Base-by-base conservation (phyloP, 1,140 invertebrate genomes). In the Micrasema minimum region DNA sequence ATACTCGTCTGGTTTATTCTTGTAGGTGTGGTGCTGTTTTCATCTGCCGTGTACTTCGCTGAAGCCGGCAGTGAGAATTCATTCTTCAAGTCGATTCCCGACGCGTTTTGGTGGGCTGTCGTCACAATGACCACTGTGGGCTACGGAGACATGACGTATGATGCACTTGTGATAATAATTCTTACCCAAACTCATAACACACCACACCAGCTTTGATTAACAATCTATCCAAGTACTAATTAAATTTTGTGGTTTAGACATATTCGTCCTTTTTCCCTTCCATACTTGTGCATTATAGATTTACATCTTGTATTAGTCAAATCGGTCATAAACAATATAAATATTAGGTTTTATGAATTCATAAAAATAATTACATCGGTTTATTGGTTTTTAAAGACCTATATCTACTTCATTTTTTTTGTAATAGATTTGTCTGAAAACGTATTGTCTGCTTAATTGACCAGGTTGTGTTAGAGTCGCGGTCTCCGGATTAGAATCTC, bases 71-170 rank as follows among this genome's bases (percentile, higher is more conserved):
- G 92, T 84, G 92, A 93, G 86, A 98, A 99, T 89, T 98, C 96
- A 79, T 93, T 96, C 90, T 99, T 99, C 91, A 97, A 97, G 89
- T 97, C 95, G 85, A 99, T 99, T 89, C 94, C 93, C 81, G 93
- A 93, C 87, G 95, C 96, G 83, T 99, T 99, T 90, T 99, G 97
- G 97, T 99, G 96, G 96, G 94, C 94, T 82, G 96, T 99, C 83
- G 97, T 99, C 85, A 99, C 97, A 85, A 99, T 99, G 97, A 94
- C 96, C 85, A 99, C 97, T 86, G 97, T 99, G 86, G 97, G 97
- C 87, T 99, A 99, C 91, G 98, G 98, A 89, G 98, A 99, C 89
- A 99, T 99, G 96, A 96, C 93, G 93, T 95, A 95, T 92, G 93
- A 71, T 72, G 67, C 67, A 61, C 67, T 61, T 61, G 41, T 62